Base-by-base conservation (phyloP, 2,888 invertebrate genomes). In the Diaperis boleti region DNA sequence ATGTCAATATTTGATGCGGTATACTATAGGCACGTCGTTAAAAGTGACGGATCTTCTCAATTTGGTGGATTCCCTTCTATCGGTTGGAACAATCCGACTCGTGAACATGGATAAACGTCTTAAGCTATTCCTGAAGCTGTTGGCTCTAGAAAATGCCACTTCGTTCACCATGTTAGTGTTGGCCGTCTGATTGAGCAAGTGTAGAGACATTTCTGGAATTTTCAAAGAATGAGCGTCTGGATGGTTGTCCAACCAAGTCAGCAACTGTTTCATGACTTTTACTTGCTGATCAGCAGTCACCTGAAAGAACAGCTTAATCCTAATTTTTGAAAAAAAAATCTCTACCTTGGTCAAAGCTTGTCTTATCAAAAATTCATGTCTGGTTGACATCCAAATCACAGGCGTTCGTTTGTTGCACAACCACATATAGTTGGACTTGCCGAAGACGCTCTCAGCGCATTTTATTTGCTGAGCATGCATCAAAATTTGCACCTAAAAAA, bases 391-490 rank as follows among this genome's bases (percentile, higher is more conserved):
- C 70, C 73, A 75, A 13, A 72, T 62, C 8, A 73, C 65, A 3
- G 72, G 65, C n/a, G 67, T 64, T 41, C 65, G 67, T 74, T 71
- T 77, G 22, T 74, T 76, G 35, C 72, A 72, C 14, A 79, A 65
- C 79, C 79, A 79, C 63, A 69, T 71, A 49, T 78, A 79, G 55
- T 77, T 77, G 2, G 72, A 73, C 47, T 75, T 74, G 3, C 71
- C 72, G 33, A 70, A 71, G 29, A 71, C 56, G 8, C 65, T 64
- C 61, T 76, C 75, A 1, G 69, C 64, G 37, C 66, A 67, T 64
- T 75, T 76, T 6, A 74, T 72, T 54, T 77, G 76, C 55, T 78
- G 79, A 1, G 72, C 72, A 39, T 77, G 74, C 79, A 79, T 79
- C 41, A 79, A 66, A 35, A 73, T 68, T 69, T 78, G 76, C 6